Conservation (phyloP, 2,797 vertebrate genomes). For the Carcharodon carcharias region DNA sequence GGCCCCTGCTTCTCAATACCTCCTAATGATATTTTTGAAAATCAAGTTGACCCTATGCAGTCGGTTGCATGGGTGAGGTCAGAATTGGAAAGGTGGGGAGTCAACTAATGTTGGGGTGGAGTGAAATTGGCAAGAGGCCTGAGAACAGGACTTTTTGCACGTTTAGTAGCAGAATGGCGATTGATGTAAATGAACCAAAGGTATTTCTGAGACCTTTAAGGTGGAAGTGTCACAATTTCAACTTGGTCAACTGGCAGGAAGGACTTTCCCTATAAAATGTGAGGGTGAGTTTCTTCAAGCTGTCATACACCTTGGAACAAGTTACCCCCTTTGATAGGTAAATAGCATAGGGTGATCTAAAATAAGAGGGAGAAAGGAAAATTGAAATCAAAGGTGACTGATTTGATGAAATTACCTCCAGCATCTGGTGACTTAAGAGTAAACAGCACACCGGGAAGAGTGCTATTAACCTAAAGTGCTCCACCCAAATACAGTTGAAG, state of each 20-base stretch:
- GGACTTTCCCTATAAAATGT: neutral
- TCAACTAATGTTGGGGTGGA: neutral
- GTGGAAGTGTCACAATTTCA: neutral
- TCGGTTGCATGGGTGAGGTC: neutral
- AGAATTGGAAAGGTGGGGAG: neutral
- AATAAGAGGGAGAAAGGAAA: no score
- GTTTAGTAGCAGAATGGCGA: neutral
- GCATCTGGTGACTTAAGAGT: neutral
- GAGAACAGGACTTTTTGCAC: neutral
- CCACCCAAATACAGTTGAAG: neutral
- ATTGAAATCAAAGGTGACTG: no score
- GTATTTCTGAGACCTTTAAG: neutral
- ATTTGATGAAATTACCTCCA: neutral
- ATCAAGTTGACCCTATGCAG: neutral
- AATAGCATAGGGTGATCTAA: no score
- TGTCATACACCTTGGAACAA: neutral
- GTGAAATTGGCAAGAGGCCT: neutral
- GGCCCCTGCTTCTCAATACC: neutral
- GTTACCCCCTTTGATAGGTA: no score
- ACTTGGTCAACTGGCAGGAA: neutral
- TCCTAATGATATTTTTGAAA: neutral
- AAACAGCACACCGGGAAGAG: neutral
- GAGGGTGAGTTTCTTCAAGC: neutral
- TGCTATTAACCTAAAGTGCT: neutral
- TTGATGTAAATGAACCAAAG: neutral